Evolutionary conservation across 2,113 vertebrate species (phyloP), one percentile per base, ranked within the genome.

Genomic region (Aegypius monachus): DNA sequence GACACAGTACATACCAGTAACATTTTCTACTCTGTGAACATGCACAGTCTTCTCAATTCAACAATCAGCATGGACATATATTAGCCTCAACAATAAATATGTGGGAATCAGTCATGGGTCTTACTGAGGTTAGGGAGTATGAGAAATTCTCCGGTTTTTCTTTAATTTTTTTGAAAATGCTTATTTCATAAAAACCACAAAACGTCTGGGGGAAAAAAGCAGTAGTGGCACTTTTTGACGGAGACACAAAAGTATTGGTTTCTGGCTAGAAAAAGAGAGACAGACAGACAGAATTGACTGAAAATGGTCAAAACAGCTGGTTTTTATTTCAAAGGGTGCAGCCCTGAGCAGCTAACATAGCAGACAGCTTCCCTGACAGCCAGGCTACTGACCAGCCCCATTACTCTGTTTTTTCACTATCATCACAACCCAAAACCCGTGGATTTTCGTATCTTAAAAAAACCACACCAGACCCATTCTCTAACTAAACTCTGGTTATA

Each of bases 101-200:
- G 11, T 23, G 34, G 25, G 36, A 81, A 61, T 55, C 43, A 68
- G 20, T 26, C 42, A 38, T 2, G 3, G 14, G 9, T 67, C 81
- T 31, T n/a, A 50, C 0, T 50, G 22, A 70, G 11, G 10, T 34
- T 55, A n/a, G 11, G 20, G 17, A 87, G 10, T 22, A 86, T 9
- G 13, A 66, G 17, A 56, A 80, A 66, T 48, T 36, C 14, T 31
- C 13, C 0, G 0, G 0, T n/a, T 53, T 56, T 59, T 22, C 23
- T 52, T 81, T 52, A 22, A 29, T 65, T 90, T 95, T 90, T 95
- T 79, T 85, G 16, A 50, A 90, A 90, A 78, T 9, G 16, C 1
- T 71, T 3, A 19, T 75, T 83, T 88, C 25, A 34, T 43, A 56
- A 85, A 91, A 61, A 3, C 1, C 47, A 75, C 9, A 36, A 68